A percentile compares a stretch with the other conserved stretches of the same genome.
phyloP scores from a whole-genome alignment of 2,797 vertebrate genomes.

The Ataeniobius toweri region DNA sequence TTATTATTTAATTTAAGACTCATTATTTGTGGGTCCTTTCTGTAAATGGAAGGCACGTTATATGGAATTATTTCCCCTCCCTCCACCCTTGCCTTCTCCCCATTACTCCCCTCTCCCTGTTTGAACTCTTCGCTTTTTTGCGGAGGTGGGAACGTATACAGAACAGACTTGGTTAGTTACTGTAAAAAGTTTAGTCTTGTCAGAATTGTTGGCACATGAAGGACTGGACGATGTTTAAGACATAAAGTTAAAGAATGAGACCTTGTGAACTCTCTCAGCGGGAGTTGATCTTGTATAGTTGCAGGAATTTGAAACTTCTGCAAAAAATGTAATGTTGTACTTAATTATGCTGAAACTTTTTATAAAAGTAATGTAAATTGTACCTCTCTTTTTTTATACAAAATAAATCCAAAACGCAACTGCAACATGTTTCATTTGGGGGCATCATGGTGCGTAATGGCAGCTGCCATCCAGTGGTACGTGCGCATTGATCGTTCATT shows the following conservation, averaged over 20 bases:
- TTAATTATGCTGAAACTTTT: constrained; percentile 99
- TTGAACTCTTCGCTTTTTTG: constrained; percentile 93
- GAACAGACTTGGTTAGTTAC: constrained; percentile 88
- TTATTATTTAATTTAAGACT: constrained; percentile 98
- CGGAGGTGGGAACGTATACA: constrained; percentile 92
- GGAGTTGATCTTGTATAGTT: constrained; percentile 94
- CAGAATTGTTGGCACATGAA: constrained; percentile 90
- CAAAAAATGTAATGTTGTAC: constrained; percentile 96
- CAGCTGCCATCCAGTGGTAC: background rate
- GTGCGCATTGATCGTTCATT: background rate
- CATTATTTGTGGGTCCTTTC: constrained; percentile 86
- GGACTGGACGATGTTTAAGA: constrained; percentile 87
- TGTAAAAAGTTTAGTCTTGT: constrained; percentile 89
- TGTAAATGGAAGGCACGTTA: constrained; percentile 91
- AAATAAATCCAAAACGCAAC: constrained; percentile 98
- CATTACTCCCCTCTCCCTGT: constrained; percentile 67
- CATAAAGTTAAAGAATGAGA: constrained; percentile 6
- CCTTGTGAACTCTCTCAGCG: constrained; percentile 80
- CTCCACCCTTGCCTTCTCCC: background rate
- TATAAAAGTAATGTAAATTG: constrained; percentile 99
- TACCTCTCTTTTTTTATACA: constrained; percentile 88
- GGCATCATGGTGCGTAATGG: constrained; percentile 20
- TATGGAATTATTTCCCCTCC: constrained; percentile 76
- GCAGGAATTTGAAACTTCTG: constrained; percentile 92
- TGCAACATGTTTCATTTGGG: constrained; percentile 76